Evolutionary conservation across 2,113 vertebrate species (phyloP).

Genomic region (Taxidea taxus): DNA sequence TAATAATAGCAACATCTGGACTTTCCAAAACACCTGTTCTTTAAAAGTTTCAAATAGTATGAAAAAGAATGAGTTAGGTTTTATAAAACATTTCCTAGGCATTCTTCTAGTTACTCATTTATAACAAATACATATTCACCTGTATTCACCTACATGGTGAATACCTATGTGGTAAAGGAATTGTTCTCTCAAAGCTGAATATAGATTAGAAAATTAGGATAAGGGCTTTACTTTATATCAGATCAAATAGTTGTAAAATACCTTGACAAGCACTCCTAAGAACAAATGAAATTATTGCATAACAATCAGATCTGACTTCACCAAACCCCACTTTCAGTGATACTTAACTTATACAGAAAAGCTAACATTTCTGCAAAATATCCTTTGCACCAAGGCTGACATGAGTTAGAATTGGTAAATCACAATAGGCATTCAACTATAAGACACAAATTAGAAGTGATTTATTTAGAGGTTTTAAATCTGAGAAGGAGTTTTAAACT

Average conservation of each 20-base stretch:
- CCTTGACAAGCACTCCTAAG: not conserved
- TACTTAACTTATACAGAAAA: not conserved
- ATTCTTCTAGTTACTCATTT: not conserved
- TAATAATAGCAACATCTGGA: conserved; percentile 28
- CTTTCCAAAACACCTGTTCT: conserved; percentile 1
- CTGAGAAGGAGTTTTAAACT: conserved; percentile 39
- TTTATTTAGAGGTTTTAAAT: conserved; percentile 46
- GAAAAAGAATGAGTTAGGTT: not conserved
- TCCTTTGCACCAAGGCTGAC: not conserved
- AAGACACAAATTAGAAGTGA: conserved; percentile 40
- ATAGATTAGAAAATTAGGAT: not conserved
- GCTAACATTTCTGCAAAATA: conserved; percentile 34
- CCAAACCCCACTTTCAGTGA: not conserved
- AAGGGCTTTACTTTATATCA: not conserved
- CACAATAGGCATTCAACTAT: conserved; percentile 7
- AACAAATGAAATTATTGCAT: not conserved
- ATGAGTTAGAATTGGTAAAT: conserved; percentile 46
- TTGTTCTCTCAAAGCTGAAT: not conserved
- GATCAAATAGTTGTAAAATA: not conserved
- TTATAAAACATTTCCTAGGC: not conserved
- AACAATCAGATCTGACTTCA: conserved; percentile 17
- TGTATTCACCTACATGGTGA: not conserved
- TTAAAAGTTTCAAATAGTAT: not conserved
- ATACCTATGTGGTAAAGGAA: not conserved
- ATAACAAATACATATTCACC: not conserved